Evolutionary conservation across 2,797 vertebrate species (phyloP).

Genomic region (Tragelaphus eurycerus): DNA sequence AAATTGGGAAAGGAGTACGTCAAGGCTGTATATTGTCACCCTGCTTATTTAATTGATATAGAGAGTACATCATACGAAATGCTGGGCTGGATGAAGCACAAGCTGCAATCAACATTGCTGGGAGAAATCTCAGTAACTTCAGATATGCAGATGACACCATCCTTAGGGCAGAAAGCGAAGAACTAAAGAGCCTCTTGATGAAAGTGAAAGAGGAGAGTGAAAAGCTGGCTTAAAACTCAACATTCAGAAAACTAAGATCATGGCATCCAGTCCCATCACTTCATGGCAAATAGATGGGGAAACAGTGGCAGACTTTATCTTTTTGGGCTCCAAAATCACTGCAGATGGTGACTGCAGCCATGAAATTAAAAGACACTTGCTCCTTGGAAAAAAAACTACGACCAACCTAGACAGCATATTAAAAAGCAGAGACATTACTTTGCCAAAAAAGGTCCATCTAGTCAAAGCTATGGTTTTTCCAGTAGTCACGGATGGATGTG

Average conservation of each 20-base stretch:
- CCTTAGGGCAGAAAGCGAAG: neutral
- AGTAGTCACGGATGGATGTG: neutral
- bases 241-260: neutral
- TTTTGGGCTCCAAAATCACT: neutral
- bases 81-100: neutral
- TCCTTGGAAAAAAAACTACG: neutral
- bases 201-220: neutral
- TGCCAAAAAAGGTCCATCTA: neutral
- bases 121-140: neutral
- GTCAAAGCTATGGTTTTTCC: neutral
- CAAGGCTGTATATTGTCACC: neutral
- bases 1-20: neutral
- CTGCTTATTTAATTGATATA: neutral
- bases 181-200: neutral
- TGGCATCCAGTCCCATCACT: neutral
- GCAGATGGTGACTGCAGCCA: neutral
- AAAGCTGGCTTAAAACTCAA: neutral
- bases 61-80: neutral
- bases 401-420: neutral
- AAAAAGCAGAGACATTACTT: neutral
- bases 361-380: neutral
- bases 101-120: neutral
- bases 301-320: neutral
- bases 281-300: neutral
- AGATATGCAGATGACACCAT: neutral